A percentile compares a stretch with the other conserved stretches of the same genome.
These are phyloP conservation scores for Bilobella aurantiaca DNA, from an alignment of 1,140 invertebrate genomes.

Conservation along the genomic window DNA sequence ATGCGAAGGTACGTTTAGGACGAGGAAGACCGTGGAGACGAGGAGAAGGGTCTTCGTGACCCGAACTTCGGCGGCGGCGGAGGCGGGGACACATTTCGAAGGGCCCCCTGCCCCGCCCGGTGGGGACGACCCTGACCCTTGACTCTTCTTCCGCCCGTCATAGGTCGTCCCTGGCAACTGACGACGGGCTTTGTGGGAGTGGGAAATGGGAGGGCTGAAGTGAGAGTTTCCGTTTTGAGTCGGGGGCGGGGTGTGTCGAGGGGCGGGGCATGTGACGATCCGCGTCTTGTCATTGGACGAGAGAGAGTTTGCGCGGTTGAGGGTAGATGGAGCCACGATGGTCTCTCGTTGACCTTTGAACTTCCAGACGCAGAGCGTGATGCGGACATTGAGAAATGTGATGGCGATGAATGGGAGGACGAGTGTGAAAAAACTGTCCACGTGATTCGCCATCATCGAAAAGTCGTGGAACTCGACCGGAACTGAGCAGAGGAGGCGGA, in stretches of 20 bases:
- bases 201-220: not conserved
- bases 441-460: slow-evolving; percentile 53
- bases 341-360: slow-evolving; percentile 38
- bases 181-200: not conserved
- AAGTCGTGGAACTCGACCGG: slow-evolving; percentile 40
- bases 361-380: slow-evolving; percentile 51
- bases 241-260: not conserved
- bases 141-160: too few relatives aligned
- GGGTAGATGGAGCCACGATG: slow-evolving; percentile 22
- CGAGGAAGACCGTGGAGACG: slow-evolving; percentile 65
- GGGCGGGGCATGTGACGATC: not conserved
- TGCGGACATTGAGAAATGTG: slow-evolving; percentile 57
- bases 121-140: too few relatives aligned
- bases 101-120: not conserved
- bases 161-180: not conserved
- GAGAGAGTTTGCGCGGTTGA: not conserved
- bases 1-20: slow-evolving; percentile 58
- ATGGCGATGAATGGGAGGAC: slow-evolving; percentile 59
- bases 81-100: not conserved
- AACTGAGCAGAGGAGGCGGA: slow-evolving; percentile 17
- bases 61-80: slow-evolving; percentile 11
- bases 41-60: slow-evolving; percentile 71
- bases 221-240: not conserved
- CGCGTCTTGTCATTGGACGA: not conserved
- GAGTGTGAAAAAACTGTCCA: slow-evolving; percentile 60